These are phyloP conservation scores for Pristionchus fissidentatus DNA, from an alignment of 2,888 invertebrate species.

Conservation along the genomic window DNA sequence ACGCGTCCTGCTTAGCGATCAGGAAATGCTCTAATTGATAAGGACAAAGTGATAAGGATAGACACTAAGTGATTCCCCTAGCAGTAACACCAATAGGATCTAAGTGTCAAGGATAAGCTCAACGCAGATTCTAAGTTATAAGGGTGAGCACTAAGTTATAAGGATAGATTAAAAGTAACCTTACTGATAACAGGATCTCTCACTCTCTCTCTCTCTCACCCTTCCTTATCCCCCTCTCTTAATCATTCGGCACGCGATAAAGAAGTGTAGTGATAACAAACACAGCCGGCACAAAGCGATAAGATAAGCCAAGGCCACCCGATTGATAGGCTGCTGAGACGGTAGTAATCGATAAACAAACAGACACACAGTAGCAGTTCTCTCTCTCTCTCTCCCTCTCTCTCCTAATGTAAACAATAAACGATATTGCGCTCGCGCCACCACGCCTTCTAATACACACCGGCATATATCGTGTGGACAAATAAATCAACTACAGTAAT, in stretches of 20 bases:
- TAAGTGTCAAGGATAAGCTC: no score
- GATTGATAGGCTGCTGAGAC: neutral
- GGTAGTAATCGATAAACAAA: neutral
- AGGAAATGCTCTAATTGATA: neutral
- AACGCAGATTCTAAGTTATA: no score
- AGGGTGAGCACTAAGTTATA: no score
- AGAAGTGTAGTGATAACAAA: no score
- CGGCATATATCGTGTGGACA: no score
- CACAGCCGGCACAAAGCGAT: no score
- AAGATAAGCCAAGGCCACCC: neutral
- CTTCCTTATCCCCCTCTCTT: no score
- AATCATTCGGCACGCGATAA: no score
- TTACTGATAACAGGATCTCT: no score
- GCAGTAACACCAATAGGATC: no score
- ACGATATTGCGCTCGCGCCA: neutral
- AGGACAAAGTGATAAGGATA: neutral
- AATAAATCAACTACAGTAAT: neutral
- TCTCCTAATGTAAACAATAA: conserved; percentile 13
- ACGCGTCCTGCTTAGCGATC: neutral
- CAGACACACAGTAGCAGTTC: neutral
- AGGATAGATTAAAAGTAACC: no score
- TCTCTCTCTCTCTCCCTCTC: neutral
- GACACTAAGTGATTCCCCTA: neutral
- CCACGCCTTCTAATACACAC: neutral
- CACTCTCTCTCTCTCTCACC: conserved; percentile 18